These are phyloP conservation scores for Tricholaema leucomelas DNA, from an alignment of 2,113 vertebrate genomes.

Conservation along the genomic window DNA sequence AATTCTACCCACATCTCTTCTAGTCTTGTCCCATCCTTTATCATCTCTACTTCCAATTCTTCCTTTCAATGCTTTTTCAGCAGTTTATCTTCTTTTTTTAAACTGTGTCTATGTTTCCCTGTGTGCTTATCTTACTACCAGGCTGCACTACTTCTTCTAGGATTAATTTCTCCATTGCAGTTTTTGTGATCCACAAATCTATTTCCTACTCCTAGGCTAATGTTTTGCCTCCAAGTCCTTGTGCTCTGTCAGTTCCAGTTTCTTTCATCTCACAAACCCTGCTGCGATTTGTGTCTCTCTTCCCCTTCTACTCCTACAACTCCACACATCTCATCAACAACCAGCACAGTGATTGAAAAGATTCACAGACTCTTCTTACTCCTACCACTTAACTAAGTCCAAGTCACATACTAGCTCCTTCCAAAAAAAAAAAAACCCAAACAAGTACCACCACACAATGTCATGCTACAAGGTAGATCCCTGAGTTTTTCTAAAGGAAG, in stretches of 20 bases:
- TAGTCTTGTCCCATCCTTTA: not conserved
- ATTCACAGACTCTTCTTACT: not conserved
- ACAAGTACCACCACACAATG: not conserved
- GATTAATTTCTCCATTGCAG: not conserved
- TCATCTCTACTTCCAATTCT: not conserved
- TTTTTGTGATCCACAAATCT: not conserved
- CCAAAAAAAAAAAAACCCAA: too few species aligned
- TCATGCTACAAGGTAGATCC: not conserved
- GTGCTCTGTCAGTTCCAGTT: not conserved
- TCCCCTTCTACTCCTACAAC: not conserved
- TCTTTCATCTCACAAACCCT: not conserved
- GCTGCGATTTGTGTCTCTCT: not conserved
- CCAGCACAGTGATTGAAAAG: not conserved
- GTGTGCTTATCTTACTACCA: not conserved
- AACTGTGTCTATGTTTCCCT: not conserved
- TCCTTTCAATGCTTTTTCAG: not conserved
- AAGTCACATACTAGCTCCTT: rapidly evolving
- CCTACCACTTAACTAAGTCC: not conserved
- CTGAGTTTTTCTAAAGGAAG: not conserved
- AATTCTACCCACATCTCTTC: not conserved
- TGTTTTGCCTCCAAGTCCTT: not conserved
- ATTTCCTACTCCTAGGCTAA: not conserved
- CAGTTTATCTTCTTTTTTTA: conserved; percentile 2
- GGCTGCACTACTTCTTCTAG: not conserved
- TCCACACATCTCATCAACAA: not conserved